Base-by-base conservation (phyloP, 92 coral and sea anemone genomes). In the Pocillopora grandis region DNA sequence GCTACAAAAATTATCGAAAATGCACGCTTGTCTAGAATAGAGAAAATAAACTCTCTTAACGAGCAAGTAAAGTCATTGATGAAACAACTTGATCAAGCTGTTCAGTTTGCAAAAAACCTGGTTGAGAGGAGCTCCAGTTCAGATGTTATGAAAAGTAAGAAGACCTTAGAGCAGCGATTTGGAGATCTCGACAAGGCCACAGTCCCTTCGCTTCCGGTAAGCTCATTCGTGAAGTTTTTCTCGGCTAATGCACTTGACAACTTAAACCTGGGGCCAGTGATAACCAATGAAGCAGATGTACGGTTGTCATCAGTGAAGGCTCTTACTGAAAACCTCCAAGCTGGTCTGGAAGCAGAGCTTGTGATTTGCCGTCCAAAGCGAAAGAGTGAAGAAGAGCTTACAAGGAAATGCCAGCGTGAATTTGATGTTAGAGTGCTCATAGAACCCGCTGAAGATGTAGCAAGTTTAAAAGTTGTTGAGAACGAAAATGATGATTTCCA, bases 71-170 rank as follows among this genome's bases (percentile, higher is more conserved):
- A 67, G 72, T 14, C 14, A 10, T 5, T 67, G 21, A 16, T 5
- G 21, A 67, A 67, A 67, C 72, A 67, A 33, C 72, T 67, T 36
- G 33, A 21, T 16, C 72, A 67, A 67, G 72, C 72, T 7, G 72
- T 36, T 20, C 31, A 67, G 37, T 67, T 20, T 23, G 35, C 21
- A 31, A 67, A 36, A 18, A 36, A 67, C 21, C 14, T 67, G 33
- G 72, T 36, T 67, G 31, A 67, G 13, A 20, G 72, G n/a, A 67
- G 72, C 21, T 67, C 72, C 16, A 67, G 72, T 20, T 11, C 37
- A 67, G 33, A 67, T 36, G 12, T 65, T 9, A 20, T 67, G 72
- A 31, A 20, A 67, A 42, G 49, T 42, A 42, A 42, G 7, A 42
- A 42, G 49, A 42, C 49, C 7, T 42, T 42, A 7, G 49, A 42